Evolutionary conservation across 2,888 invertebrate species (phyloP).

Genomic region (Lagria hirta): DNA sequence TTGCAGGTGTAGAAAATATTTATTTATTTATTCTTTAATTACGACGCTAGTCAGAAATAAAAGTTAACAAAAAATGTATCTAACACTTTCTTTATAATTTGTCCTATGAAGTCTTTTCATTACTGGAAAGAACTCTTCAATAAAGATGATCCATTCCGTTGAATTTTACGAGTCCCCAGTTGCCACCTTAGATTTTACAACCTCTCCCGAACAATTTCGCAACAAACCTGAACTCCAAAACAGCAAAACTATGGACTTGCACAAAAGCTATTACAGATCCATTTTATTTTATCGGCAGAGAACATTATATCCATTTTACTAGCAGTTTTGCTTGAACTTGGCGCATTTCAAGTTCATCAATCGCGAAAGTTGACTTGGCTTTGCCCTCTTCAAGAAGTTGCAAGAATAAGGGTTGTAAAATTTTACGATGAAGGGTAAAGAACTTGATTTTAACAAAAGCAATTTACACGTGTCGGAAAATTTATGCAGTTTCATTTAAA

Average conservation of each 20-base stretch:
- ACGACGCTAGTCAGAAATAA: too few relatives aligned
- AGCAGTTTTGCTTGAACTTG: constrained; percentile 9
- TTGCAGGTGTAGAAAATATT: too few relatives aligned
- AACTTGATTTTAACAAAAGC: constrained; percentile 31
- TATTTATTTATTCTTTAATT: too few relatives aligned
- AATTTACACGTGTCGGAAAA: constrained; percentile 35
- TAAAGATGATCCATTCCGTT: constrained; percentile 16
- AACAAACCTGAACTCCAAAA: constrained; percentile 10
- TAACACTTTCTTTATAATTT: too few relatives aligned
- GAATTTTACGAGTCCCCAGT: constrained; percentile 19
- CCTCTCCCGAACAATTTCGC: constrained; percentile 6
- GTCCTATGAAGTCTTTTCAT: too few relatives aligned
- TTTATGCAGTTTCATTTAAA: constrained; percentile 38
- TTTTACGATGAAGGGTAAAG: constrained; percentile 26
- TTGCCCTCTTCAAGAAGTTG: constrained; percentile 25
- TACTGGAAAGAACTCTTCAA: too few relatives aligned
- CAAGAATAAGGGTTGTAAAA: constrained; percentile 31
- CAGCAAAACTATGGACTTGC: constrained; percentile 7
- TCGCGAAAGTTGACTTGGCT: constrained; percentile 5
- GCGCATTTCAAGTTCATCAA: constrained; percentile 14
- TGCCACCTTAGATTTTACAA: constrained; percentile 20
- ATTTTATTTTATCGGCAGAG: constrained; percentile 20
- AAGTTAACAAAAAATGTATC: too few relatives aligned
- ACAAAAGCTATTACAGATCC: constrained; percentile 11
- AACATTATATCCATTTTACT: constrained; percentile 13